Evolutionary conservation across 64 coral and sea anemone species (phyloP), one percentile per base, ranked within the genome.

Genomic region (Montipora foliosa): DNA sequence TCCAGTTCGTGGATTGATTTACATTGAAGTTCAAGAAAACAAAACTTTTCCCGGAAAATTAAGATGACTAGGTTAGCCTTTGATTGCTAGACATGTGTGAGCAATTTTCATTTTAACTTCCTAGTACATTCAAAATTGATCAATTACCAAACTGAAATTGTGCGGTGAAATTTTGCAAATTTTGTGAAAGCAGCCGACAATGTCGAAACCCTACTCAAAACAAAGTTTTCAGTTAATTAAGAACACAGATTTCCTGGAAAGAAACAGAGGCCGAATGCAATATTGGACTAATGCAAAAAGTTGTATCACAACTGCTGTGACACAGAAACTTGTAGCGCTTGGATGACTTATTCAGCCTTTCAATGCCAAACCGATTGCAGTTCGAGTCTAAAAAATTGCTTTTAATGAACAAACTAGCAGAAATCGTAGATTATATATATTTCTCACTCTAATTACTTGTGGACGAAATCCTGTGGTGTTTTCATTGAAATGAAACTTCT

Each of bases 41-140:
- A 66, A 66, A 66, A 66, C 61, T 5, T 66, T 66, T 66, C 61
- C 5, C 61, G 61, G 37, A 66, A 66, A 66, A 66, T 66, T 66
- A 66, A 66, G 61, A 66, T 66, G 61, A 66, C 61, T 66, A 66
- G 61, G 61, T 66, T 66, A 66, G 61, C 61, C 61, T 66, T 66
- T 66, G 61, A 66, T 66, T 66, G 61, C 61, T 66, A 66, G 61
- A 66, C 61, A 66, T 66, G 61, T 66, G 10, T 66, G 61, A 66
- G 61, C 61, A 66, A 6, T 66, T 66, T 66, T 66, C 5, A 3
- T 66, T 66, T 66, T 66, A 66, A 66, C 61, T 66, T 66, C 10
- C 61, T 66, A 3, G 61, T 66, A 66, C 61, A 66, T 66, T 66
- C 61, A 66, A 66, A 66, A 66, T 66, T 66, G 61, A 66, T 66